Evolutionary conservation across 2,113 vertebrate genomes (phyloP).

Genomic region (Atrichornis clamosus): DNA sequence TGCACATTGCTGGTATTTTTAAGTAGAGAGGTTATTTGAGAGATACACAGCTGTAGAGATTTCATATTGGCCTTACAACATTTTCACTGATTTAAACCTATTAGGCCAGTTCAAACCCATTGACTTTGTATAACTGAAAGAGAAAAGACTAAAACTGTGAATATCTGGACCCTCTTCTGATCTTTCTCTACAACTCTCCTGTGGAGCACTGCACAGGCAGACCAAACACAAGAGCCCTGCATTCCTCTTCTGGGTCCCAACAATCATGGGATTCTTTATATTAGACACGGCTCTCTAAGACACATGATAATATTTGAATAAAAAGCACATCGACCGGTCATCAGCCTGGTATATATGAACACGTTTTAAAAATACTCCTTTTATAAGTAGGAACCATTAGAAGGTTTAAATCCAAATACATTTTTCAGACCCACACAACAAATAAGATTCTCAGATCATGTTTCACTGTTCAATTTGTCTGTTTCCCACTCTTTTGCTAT

Average conservation of each 20-base stretch:
- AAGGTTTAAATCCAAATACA: background rate
- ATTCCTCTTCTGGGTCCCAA: background rate
- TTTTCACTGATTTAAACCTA: background rate
- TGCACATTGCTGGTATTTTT: background rate
- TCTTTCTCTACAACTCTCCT: background rate
- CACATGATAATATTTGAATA: background rate
- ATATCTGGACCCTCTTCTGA: background rate
- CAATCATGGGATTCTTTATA: background rate
- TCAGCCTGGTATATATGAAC: background rate
- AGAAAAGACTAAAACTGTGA: background rate
- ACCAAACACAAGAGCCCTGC: background rate
- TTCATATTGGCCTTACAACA: background rate
- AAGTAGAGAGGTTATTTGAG: background rate
- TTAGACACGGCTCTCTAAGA: background rate
- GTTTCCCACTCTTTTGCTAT: background rate
- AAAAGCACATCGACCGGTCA: fast-evolving
- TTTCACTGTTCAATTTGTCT: background rate
- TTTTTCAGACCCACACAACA: background rate
- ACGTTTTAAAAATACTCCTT: background rate
- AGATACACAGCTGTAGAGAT: background rate
- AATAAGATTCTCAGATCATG: background rate
- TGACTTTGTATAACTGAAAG: background rate
- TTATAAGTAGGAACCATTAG: background rate
- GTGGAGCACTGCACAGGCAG: background rate
- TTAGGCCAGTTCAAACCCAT: background rate